Evolutionary conservation across 1,140 invertebrate genomes (phyloP).

Genomic region (Euura saliciscinereae): DNA sequence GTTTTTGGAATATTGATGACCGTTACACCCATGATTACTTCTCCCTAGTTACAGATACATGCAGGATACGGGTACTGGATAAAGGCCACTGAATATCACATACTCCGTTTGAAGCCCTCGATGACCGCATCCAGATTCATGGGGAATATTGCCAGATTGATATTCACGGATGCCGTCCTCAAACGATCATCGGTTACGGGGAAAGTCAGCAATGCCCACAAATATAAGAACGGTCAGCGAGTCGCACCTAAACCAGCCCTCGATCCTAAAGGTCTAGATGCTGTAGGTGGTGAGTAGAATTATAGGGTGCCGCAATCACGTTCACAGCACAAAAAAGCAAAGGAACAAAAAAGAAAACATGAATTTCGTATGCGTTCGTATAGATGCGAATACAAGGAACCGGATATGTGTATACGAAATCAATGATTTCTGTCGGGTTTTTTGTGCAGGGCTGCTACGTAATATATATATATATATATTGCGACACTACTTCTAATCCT

Average conservation of each 20-base stretch:
- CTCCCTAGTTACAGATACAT: not conserved
- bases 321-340: no score
- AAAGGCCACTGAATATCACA: not conserved
- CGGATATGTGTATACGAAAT: not conserved
- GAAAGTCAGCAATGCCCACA: not conserved
- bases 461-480: no score
- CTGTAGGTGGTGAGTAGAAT: not conserved
- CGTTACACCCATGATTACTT: no score
- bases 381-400: no score
- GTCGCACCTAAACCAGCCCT: not conserved
- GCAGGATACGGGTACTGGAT: not conserved
- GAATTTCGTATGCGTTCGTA: no score
- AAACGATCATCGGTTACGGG: not conserved
- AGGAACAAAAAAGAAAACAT: no score
- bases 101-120: not conserved
- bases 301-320: not conserved
- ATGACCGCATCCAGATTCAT: not conserved
- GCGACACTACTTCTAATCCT: no score
- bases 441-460: not conserved
- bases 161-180: not conserved
- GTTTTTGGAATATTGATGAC: no score
- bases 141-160: not conserved
- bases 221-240: not conserved
- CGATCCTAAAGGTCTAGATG: not conserved
- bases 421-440: not conserved